Evolutionary conservation across 1,140 invertebrate genomes (phyloP), one percentile per base, ranked within the genome.

Genomic region (Bombus turneri): DNA sequence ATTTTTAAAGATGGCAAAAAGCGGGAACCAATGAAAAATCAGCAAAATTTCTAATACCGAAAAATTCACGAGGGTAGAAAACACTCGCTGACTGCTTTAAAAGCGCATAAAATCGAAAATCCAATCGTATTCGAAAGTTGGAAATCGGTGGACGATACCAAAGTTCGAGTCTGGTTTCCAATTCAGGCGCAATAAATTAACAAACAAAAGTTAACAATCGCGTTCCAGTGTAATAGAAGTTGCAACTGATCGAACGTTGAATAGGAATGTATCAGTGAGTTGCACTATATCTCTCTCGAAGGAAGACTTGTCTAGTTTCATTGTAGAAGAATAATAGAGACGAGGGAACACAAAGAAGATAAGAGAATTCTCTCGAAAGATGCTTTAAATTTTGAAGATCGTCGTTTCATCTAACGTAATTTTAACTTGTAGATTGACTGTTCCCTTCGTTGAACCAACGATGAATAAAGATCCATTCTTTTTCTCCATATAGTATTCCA

Each of bases 381-480:
- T 37, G 9, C 25, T 34, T 34, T 15, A 34, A 37, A 22, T 68
- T 68, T 68, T 68, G 34, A 68, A 68, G 18, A 68, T 18, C 31
- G 1, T 18, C 5, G 18, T 34, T 34, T 34, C 0, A 37, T 68
- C 31, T 22, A 18, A 15, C 18, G 66, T 68, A 22, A 68, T 68
- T 68, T 68, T 34, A 22, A 8, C 66, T 22, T 8, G 66, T 34
- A 68, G 34, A 68, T 37, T 68, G 31, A 9, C 13, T 34, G 31
- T 18, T 34, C 31, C 15, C 13, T 31, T 66, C 15, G n/a, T 66
- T 8, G 13, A 31, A 15, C n/a, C n/a, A 31, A 64, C n/a, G 5
- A 64, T n/a, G 62, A 64, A 64, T 64, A n/a, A 64, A 64, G 62
- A n/a, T n/a, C n/a, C 15, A 62, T n/a, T n/a, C 59, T n/a, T 62